Percentiles rank a stretch among this genome's conserved stretches.
phyloP scores from a whole-genome alignment of 2,797 vertebrate genomes.

The Tokudaia muenninki region DNA sequence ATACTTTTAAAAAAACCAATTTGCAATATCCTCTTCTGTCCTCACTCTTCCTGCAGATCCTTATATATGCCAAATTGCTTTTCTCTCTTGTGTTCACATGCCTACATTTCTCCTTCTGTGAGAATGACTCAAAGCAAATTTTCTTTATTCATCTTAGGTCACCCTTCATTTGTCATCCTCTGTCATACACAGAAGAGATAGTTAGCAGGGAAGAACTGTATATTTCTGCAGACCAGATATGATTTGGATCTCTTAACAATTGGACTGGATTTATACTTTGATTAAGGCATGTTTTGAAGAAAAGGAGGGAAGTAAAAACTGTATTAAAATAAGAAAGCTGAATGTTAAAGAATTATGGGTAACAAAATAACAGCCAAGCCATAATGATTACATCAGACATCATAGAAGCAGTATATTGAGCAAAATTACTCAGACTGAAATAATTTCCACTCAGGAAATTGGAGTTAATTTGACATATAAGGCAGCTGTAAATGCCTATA shows the following conservation, averaged over 20 bases:
- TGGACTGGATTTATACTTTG: neutral
- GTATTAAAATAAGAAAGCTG: neutral
- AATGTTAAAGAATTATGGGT: neutral
- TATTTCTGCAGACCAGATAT: neutral
- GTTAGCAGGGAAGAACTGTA: neutral
- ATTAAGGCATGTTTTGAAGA: neutral
- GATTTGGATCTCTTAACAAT: neutral
- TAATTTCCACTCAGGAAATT: neutral
- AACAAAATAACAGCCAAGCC: neutral
- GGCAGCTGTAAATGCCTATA: neutral
- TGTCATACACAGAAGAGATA: neutral
- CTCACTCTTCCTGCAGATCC: neutral
- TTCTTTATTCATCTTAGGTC: neutral
- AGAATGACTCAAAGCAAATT: neutral
- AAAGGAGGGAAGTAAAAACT: neutral
- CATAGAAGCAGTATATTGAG: neutral
- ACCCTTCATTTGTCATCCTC: neutral
- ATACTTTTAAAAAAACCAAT: neutral
- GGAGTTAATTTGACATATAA: neutral
- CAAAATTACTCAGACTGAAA: neutral
- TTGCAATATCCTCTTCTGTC: neutral
- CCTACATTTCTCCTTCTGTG: neutral
- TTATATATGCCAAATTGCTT: conserved; percentile 18
- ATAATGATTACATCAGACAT: neutral
- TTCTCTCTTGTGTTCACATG: neutral